Evolutionary conservation across 1,140 invertebrate genomes (phyloP).

Genomic region (Linepithema humile): DNA sequence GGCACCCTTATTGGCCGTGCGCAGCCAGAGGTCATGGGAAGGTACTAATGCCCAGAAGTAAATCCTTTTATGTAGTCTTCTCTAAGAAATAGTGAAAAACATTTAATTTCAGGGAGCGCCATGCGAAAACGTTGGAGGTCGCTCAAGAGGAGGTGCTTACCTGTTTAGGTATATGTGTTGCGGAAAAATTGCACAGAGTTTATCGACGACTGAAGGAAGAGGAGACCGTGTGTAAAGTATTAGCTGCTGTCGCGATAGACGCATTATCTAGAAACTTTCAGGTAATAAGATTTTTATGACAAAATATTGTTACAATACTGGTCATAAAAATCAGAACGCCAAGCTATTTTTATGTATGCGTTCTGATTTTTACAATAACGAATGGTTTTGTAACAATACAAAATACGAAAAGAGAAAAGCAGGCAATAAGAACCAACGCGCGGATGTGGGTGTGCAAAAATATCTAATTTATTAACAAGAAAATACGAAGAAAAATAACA

Average conservation of each 20-base stretch:
- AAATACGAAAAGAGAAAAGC: too few relatives aligned
- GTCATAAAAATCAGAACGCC: too few relatives aligned
- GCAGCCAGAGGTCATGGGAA: slow-evolving; percentile 94
- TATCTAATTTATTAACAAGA: too few relatives aligned
- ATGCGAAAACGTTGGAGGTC: slow-evolving; percentile 97
- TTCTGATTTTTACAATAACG: too few relatives aligned
- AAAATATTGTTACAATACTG: neutral
- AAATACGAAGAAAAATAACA: too few relatives aligned
- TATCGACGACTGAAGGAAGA: slow-evolving; percentile 94
- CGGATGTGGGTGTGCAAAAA: too few relatives aligned
- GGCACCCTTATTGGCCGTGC: slow-evolving; percentile 93
- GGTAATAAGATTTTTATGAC: slow-evolving; percentile 72
- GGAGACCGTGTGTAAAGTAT: slow-evolving; percentile 95
- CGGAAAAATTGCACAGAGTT: slow-evolving; percentile 93
- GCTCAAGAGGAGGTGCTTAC: slow-evolving; percentile 98
- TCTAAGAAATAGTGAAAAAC: neutral
- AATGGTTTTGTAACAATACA: too few relatives aligned
- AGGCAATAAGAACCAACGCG: too few relatives aligned
- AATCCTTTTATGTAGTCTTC: slow-evolving; percentile 5
- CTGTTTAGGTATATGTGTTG: slow-evolving; percentile 95
- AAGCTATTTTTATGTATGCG: too few relatives aligned
- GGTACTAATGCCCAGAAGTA: slow-evolving; percentile 79
- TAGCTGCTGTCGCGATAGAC: slow-evolving; percentile 94
- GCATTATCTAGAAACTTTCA: slow-evolving; percentile 94
- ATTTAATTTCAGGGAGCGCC: slow-evolving; percentile 89